These are phyloP conservation scores for Romanogobio albipinnatus DNA, from an alignment of 2,113 vertebrate species.

Conservation along the genomic window DNA sequence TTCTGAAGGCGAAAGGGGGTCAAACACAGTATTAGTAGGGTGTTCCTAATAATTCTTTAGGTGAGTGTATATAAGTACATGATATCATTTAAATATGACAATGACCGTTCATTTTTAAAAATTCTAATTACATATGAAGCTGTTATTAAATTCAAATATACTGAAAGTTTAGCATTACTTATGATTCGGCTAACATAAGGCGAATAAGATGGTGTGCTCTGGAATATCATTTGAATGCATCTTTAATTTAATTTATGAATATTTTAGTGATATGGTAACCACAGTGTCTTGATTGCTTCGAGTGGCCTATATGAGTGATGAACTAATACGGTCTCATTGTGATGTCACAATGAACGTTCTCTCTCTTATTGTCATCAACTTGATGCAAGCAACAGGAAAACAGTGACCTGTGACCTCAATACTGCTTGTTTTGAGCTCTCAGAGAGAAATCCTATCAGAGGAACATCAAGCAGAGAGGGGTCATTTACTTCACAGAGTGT, in stretches of 20 bases:
- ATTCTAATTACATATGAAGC: too few species aligned
- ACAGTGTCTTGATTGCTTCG: not conserved
- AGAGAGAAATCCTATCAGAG: slow-evolving; percentile 45
- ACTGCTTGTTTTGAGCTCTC: not conserved
- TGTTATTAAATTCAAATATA: too few species aligned
- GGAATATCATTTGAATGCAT: not conserved
- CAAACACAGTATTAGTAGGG: too few species aligned
- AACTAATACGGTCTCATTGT: not conserved
- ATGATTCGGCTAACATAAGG: not conserved
- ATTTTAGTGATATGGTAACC: not conserved
- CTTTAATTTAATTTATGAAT: slow-evolving; percentile 1
- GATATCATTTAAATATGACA: too few species aligned
- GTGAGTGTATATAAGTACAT: too few species aligned
- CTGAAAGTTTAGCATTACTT: not conserved
- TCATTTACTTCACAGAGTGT: slow-evolving; percentile 21
- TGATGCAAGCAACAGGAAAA: slow-evolving; percentile 7
- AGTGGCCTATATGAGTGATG: slow-evolving; percentile 2
- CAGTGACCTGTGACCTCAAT: not conserved
- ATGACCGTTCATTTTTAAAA: too few species aligned
- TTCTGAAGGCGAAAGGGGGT: too few species aligned
- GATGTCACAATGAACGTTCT: slow-evolving; percentile 16
- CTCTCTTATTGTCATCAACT: slow-evolving; percentile 40
- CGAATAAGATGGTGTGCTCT: not conserved
- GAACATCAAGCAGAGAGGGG: not conserved
- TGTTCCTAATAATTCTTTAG: too few species aligned